These are phyloP conservation scores for Pardalotus punctatus DNA, from an alignment of 2,113 vertebrate genomes.

Conservation along the genomic window DNA sequence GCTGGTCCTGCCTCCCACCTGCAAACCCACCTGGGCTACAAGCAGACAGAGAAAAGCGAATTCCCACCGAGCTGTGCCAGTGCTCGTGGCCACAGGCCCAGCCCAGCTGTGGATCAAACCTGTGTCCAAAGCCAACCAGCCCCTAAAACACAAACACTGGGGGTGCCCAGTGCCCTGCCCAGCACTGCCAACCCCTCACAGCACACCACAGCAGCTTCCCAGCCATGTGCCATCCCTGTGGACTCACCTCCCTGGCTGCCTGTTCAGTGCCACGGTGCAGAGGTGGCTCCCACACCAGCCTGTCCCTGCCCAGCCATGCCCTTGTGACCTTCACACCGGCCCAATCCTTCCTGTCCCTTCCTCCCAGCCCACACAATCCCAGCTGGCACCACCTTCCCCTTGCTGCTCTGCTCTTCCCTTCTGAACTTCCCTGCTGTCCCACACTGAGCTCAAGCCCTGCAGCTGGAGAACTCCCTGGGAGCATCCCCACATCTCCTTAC, in stretches of 20 bases:
- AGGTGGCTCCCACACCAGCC: not conserved
- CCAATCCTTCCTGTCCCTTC: not conserved
- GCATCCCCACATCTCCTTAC: not conserved
- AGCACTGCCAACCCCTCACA: not conserved
- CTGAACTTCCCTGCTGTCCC: not conserved
- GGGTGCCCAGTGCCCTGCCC: rapidly evolving
- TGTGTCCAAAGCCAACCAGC: not conserved
- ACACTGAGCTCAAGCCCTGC: not conserved
- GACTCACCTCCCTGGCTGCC: not conserved
- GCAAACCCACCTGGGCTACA: not conserved
- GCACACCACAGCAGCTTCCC: not conserved
- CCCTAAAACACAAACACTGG: not conserved
- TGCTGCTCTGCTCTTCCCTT: not conserved
- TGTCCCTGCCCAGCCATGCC: not conserved
- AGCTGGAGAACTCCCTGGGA: not conserved
- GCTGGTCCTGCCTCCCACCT: not conserved
- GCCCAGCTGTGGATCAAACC: not conserved
- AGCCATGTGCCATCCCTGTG: not conserved
- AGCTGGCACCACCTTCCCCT: not conserved
- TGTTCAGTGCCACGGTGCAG: not conserved
- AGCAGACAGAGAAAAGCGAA: not conserved
- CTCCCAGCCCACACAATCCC: rapidly evolving
- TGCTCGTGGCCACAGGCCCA: rapidly evolving
- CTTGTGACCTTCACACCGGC: not conserved
- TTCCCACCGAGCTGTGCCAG: not conserved